Conservation (phyloP, 2,888 invertebrate genomes). For the Hydrotaea cyrtoneurina region DNA sequence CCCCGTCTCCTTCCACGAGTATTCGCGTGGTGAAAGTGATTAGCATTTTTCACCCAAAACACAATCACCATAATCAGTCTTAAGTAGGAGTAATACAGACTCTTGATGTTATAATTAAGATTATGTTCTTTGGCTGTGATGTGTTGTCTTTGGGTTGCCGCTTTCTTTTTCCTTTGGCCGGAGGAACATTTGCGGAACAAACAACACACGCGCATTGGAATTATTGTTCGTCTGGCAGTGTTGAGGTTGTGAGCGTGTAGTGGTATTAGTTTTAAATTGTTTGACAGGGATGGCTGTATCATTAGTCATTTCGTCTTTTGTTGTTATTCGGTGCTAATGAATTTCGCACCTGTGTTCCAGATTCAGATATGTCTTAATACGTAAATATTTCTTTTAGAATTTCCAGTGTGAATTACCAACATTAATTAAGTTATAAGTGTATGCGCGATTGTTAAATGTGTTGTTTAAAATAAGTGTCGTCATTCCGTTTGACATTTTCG, state of each 20-base stretch:
- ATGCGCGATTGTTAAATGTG: background rate
- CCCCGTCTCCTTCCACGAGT: too few species aligned
- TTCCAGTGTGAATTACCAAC: background rate
- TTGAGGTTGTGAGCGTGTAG: background rate
- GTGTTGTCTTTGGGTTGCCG: background rate
- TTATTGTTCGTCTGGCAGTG: background rate
- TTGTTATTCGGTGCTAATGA: background rate
- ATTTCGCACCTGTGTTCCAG: conserved; percentile 27
- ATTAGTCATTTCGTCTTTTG: conserved; percentile 32
- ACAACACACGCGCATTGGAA: background rate
- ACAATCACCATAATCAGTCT: conserved; percentile 28
- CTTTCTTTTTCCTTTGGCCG: background rate
- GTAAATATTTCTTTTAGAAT: conserved; percentile 8
- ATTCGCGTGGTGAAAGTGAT: conserved; percentile 11
- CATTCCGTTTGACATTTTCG: background rate
- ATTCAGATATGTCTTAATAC: conserved; percentile 10
- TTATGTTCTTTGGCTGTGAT: conserved; percentile 6
- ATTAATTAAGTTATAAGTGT: conserved; percentile 21
- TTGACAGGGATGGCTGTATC: conserved; percentile 34
- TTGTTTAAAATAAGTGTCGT: background rate
- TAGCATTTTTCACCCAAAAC: conserved; percentile 27
- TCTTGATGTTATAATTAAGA: conserved; percentile 37
- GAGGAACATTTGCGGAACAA: background rate
- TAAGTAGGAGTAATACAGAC: conserved; percentile 11
- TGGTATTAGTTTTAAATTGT: conserved; percentile 19